A percentile compares a stretch with the other conserved stretches of the same genome.
These are phyloP conservation scores for Cichladusa arquata DNA, from an alignment of 2,113 vertebrate species.

Conservation along the genomic window DNA sequence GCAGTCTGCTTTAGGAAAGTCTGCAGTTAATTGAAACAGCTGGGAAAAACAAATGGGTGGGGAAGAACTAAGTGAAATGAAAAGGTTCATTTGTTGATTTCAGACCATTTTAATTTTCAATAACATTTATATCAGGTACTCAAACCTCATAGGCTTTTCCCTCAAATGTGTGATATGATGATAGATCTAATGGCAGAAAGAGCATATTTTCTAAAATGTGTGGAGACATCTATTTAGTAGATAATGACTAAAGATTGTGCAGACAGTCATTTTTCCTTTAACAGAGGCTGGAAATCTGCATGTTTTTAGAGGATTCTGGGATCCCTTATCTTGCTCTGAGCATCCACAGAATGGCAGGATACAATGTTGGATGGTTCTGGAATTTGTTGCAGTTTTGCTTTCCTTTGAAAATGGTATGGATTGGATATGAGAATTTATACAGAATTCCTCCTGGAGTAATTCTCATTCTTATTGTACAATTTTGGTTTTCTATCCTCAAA, in stretches of 20 bases:
- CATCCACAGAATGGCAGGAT: neutral
- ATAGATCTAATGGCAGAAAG: neutral
- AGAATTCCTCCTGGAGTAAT: neutral
- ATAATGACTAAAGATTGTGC: neutral
- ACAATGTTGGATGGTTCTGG: neutral
- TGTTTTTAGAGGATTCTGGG: neutral
- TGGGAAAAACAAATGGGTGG: neutral
- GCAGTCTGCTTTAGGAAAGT: neutral
- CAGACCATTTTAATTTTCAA: neutral
- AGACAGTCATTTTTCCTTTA: neutral
- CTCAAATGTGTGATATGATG: neutral
- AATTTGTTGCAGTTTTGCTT: neutral
- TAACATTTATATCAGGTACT: neutral
- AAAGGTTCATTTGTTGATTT: neutral
- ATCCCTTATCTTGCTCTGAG: neutral
- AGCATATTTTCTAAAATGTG: neutral
- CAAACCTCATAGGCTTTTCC: neutral
- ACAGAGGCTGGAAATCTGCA: neutral
- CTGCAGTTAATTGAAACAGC: neutral
- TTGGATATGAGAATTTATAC: neutral
- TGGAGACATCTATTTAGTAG: neutral
- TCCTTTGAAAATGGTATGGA: neutral
- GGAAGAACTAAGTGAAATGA: neutral
- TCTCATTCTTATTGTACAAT: neutral
- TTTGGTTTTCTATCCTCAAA: neutral